Evolutionary conservation across 2,113 vertebrate species (phyloP).

Genomic region (Monarcha castaneiventris): DNA sequence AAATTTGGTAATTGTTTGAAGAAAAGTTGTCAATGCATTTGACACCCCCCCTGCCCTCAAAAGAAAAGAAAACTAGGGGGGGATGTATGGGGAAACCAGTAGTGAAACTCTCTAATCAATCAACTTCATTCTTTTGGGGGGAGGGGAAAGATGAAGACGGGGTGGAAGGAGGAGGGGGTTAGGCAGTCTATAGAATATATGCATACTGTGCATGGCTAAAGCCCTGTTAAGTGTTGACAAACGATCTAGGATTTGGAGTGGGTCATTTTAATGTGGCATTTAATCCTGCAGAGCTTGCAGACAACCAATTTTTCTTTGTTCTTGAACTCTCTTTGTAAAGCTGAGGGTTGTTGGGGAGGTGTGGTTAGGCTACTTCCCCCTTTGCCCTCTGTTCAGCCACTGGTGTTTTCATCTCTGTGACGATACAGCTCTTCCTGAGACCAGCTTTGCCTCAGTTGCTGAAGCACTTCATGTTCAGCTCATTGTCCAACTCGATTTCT

Average conservation of each 20-base stretch:
- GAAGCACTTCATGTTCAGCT: slow-evolving; percentile 57
- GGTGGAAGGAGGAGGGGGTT: background rate
- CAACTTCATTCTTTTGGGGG: slow-evolving; percentile 21
- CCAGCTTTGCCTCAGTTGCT: slow-evolving; percentile 62
- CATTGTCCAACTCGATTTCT: slow-evolving; percentile 22
- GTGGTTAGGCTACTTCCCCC: background rate
- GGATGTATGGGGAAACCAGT: background rate
- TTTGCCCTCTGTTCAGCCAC: slow-evolving; percentile 6
- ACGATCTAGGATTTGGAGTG: slow-evolving; percentile 25
- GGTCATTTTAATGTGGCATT: slow-evolving; percentile 26
- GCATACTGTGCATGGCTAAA: slow-evolving; percentile 49
- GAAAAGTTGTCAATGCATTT: slow-evolving; percentile 23
- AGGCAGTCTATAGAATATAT: slow-evolving; percentile 24
- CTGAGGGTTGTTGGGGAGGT: background rate
- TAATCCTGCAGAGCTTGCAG: background rate
- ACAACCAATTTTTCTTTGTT: background rate
- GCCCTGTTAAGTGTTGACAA: slow-evolving; percentile 47
- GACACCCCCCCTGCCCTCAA: slow-evolving; percentile 28
- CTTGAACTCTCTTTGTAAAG: background rate
- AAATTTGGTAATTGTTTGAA: slow-evolving; percentile 62
- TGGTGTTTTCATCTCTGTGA: slow-evolving; percentile 47
- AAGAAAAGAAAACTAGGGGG: background rate
- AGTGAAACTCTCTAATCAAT: slow-evolving; percentile 56
- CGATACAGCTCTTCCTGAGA: slow-evolving; percentile 65
- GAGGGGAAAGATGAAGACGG: slow-evolving; percentile 1